Evolutionary conservation across 2,797 vertebrate species (phyloP).

Genomic region (Monodelphis domestica): DNA sequence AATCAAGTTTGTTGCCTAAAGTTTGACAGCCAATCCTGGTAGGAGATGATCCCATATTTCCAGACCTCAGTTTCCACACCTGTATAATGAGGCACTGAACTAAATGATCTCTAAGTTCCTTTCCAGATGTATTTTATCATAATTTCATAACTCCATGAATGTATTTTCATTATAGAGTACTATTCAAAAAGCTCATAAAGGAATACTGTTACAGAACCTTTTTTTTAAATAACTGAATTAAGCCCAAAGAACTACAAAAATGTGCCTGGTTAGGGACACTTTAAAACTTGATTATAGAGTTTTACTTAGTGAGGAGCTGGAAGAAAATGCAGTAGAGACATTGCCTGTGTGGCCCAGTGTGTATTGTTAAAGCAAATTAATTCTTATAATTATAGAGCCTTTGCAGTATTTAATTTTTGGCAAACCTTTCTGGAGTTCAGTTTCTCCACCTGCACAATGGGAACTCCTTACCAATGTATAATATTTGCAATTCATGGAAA

Average conservation of each 20-base stretch:
- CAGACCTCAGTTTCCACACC: neutral
- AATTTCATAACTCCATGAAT: neutral
- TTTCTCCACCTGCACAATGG: conserved; percentile 11
- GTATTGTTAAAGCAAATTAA: conserved; percentile 40
- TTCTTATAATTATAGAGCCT: conserved; percentile 26
- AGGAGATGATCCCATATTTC: neutral
- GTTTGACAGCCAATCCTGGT: neutral
- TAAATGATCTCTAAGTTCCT: neutral
- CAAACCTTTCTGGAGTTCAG: conserved; percentile 2
- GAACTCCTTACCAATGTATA: neutral
- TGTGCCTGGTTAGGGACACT: neutral
- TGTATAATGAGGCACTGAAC: neutral
- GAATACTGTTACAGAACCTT: conserved; percentile 34
- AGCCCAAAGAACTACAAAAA: conserved; percentile 28
- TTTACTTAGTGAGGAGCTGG: conserved; percentile 26
- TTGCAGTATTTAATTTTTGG: conserved; percentile 29
- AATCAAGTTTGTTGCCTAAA: neutral
- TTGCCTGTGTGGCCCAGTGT: neutral
- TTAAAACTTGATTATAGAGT: conserved; percentile 48
- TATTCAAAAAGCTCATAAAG: conserved; percentile 34
- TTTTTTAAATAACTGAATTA: conserved; percentile 43
- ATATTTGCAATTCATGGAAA: conserved; percentile 2
- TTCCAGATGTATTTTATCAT: neutral
- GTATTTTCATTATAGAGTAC: neutral
- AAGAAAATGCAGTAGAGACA: conserved; percentile 15